These are phyloP conservation scores for Poeciliopsis prolifica DNA, from an alignment of 2,113 vertebrate genomes.

Conservation along the genomic window DNA sequence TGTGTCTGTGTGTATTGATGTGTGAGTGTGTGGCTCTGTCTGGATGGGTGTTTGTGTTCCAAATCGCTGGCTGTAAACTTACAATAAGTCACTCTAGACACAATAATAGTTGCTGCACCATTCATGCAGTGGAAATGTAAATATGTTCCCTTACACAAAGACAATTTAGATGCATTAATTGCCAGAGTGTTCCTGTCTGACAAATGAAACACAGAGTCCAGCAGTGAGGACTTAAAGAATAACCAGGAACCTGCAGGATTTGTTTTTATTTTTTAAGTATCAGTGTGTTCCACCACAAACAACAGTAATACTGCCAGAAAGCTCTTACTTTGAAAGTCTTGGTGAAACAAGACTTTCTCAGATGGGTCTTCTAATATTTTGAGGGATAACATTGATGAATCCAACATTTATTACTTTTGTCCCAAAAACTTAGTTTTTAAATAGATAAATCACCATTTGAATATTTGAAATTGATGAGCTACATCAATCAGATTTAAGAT, in stretches of 20 bases:
- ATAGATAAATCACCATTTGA: not conserved
- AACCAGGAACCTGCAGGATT: not conserved
- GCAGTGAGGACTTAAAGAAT: constrained; percentile 9
- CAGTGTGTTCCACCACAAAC: not conserved
- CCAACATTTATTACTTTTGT: not conserved
- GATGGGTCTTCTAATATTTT: not conserved
- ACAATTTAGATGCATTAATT: constrained; percentile 34
- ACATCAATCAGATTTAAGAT: not conserved
- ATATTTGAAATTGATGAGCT: not conserved
- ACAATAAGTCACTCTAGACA: constrained; percentile 60
- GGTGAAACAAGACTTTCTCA: not conserved
- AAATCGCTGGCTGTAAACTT: constrained; percentile 49
- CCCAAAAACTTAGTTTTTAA: not conserved
- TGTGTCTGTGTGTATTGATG: not conserved
- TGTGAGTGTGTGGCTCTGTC: constrained; percentile 24
- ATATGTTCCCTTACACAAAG: constrained; percentile 41
- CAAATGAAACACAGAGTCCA: constrained; percentile 24
- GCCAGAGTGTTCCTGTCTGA: constrained; percentile 33
- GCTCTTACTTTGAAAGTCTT: not conserved
- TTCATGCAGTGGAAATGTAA: constrained; percentile 52
- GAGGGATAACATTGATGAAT: not conserved
- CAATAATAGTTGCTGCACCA: constrained; percentile 51
- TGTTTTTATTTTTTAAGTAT: too few relatives aligned
- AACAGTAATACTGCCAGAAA: not conserved
- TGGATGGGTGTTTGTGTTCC: constrained; percentile 40